phyloP scores from a whole-genome alignment of 2,113 vertebrate genomes.

The Petrocephalus zakoni region DNA sequence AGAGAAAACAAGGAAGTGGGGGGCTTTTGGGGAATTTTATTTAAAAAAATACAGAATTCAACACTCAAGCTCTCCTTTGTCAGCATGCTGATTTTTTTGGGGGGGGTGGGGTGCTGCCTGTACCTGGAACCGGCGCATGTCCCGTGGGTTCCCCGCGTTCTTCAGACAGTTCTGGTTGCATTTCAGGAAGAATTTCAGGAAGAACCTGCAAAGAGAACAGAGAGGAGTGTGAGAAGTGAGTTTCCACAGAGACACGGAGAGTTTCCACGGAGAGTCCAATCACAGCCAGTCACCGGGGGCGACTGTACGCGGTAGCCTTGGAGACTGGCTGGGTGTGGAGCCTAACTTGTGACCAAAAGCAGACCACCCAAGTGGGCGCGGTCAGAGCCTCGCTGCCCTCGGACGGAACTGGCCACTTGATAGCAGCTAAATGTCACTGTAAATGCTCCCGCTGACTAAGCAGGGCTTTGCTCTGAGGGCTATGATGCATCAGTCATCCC shows the following conservation, averaged over 20 bases:
- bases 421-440: not conserved
- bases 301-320: not conserved
- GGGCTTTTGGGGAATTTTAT: not conserved
- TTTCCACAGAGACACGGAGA: not conserved
- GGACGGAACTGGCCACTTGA: not conserved
- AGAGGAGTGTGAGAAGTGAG: not conserved
- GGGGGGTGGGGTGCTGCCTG: slow-evolving; percentile 16
- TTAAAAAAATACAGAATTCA: not conserved
- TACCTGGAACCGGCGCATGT: slow-evolving; percentile 99
- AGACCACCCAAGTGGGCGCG: not conserved
- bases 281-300: not conserved
- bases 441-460: not conserved
- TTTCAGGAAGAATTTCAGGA: slow-evolving; percentile 99
- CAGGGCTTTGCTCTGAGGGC: not conserved
- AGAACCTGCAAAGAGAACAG: slow-evolving; percentile 69
- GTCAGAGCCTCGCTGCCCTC: not conserved
- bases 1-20: not conserved
- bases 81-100: not conserved
- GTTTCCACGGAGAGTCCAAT: not conserved
- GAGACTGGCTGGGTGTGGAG: not conserved
- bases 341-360: not conserved
- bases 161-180: slow-evolving; percentile 99
- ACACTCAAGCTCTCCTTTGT: not conserved
- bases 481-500: not conserved
- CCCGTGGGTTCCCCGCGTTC: slow-evolving; percentile 95